phyloP scores from a whole-genome alignment of 2,888 invertebrate genomes.

The Steromphala cineraria region DNA sequence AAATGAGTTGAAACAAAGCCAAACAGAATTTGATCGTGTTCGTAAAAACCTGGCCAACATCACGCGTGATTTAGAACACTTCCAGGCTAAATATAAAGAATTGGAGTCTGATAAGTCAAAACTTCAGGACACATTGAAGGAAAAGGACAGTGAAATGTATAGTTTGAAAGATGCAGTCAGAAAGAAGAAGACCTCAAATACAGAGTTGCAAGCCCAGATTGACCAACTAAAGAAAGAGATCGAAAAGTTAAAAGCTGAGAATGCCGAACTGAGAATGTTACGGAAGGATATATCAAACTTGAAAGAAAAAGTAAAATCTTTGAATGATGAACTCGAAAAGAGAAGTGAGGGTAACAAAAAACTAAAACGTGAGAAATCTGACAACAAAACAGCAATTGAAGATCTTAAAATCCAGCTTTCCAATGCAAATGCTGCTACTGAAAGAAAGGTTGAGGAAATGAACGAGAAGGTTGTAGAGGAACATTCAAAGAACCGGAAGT shows the following conservation, averaged over 20 bases:
- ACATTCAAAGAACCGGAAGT: constrained; percentile 35
- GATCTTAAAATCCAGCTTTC: constrained; percentile 24
- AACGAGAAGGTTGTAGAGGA: constrained; percentile 44
- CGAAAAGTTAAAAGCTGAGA: constrained; percentile 11
- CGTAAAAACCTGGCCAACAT: constrained; percentile 39
- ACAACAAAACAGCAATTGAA: constrained; percentile 24
- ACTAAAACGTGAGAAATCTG: constrained; percentile 12
- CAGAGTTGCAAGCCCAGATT: constrained; percentile 17
- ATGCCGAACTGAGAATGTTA: not conserved
- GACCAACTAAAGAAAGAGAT: constrained; percentile 4
- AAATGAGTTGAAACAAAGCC: constrained; percentile 33
- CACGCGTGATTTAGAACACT: constrained; percentile 43
- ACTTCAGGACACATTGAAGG: not conserved
- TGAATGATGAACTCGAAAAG: not conserved
- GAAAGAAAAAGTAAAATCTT: not conserved
- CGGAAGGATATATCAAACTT: not conserved
- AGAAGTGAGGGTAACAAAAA: constrained; percentile 1
- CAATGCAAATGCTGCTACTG: constrained; percentile 16
- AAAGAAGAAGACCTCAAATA: not conserved
- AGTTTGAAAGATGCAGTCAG: constrained; percentile 4
- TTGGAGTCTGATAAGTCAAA: constrained; percentile 18
- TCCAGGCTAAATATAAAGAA: constrained; percentile 41
- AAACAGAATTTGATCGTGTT: constrained; percentile 43
- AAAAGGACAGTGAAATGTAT: constrained; percentile 14
- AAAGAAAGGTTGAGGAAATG: constrained; percentile 34